Conservation (phyloP, 2,888 invertebrate species). For the Eretmocerus hayati region DNA sequence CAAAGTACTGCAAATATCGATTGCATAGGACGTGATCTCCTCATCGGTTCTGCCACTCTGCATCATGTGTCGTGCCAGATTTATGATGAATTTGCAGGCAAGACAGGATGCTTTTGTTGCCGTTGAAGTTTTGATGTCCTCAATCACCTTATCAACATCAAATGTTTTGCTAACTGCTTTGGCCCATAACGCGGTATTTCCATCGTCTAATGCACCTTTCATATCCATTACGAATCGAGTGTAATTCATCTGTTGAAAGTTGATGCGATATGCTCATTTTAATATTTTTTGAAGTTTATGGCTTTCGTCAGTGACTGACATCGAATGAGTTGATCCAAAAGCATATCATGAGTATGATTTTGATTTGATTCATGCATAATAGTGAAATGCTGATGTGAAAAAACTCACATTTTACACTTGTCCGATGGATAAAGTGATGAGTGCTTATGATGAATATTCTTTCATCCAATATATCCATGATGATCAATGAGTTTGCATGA, state of each 20-base stretch:
- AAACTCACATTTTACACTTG: too few relatives aligned
- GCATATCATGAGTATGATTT: too few relatives aligned
- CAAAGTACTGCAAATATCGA: not conserved
- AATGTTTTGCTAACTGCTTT: conserved; percentile 1
- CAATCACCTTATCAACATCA: not conserved
- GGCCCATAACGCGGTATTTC: conserved; percentile 1
- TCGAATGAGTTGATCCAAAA: too few relatives aligned
- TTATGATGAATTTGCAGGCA: conserved; percentile 14
- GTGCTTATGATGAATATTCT: too few relatives aligned
- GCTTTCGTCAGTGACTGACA: too few relatives aligned
- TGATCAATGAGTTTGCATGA: too few relatives aligned
- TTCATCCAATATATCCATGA: too few relatives aligned
- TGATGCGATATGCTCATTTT: too few relatives aligned
- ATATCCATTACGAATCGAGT: conserved; percentile 9
- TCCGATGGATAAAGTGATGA: too few relatives aligned
- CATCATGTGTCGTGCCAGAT: conserved; percentile 4
- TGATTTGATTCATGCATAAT: too few relatives aligned
- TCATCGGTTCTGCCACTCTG: conserved; percentile 8
- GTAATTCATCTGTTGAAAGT: conserved; percentile 14
- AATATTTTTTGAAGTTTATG: too few relatives aligned
- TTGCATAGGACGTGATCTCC: not conserved
- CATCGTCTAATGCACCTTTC: not conserved
- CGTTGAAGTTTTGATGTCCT: conserved; percentile 1
- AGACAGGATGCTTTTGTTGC: conserved; percentile 10
- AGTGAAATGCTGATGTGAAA: too few relatives aligned